Conservation (phyloP, 2,888 invertebrate genomes). For the Biston betularia region DNA sequence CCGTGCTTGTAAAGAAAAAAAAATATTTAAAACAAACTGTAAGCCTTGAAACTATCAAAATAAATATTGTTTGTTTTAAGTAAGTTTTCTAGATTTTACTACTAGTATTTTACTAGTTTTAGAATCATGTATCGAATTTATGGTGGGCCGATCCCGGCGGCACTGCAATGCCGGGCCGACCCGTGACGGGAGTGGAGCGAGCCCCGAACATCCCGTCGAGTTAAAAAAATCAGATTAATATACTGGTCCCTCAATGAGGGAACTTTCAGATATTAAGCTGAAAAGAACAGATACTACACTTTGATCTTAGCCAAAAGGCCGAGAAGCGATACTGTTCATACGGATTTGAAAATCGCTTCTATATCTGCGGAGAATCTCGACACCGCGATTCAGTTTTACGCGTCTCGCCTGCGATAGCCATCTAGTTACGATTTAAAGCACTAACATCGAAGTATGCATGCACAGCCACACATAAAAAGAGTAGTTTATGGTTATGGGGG, state of each 20-base stretch:
- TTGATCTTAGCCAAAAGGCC: constrained; percentile 30
- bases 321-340: constrained; percentile 11
- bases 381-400: constrained; percentile 20
- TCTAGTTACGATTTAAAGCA: not conserved
- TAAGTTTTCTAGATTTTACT: too few species aligned
- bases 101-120: too few species aligned
- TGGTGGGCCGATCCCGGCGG: constrained; percentile 30
- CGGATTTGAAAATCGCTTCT: not conserved
- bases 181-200: constrained; percentile 34
- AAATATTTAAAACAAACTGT: too few species aligned
- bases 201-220: constrained; percentile 32
- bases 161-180: constrained; percentile 32
- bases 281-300: constrained; percentile 50
- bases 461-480: not conserved
- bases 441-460: not conserved
- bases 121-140: not conserved
- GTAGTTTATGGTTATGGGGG: not conserved
- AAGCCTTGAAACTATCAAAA: too few species aligned
- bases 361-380: not conserved
- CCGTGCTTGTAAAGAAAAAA: too few species aligned
- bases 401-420: constrained; percentile 2
- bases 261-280: constrained; percentile 33
- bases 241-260: constrained; percentile 32
- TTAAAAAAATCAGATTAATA: constrained; percentile 33
- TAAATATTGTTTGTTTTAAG: too few species aligned